A percentile compares a stretch with the other conserved stretches of the same genome.
phyloP scores from a whole-genome alignment of 2,888 invertebrate species.

The Chymomyza procnemis region DNA sequence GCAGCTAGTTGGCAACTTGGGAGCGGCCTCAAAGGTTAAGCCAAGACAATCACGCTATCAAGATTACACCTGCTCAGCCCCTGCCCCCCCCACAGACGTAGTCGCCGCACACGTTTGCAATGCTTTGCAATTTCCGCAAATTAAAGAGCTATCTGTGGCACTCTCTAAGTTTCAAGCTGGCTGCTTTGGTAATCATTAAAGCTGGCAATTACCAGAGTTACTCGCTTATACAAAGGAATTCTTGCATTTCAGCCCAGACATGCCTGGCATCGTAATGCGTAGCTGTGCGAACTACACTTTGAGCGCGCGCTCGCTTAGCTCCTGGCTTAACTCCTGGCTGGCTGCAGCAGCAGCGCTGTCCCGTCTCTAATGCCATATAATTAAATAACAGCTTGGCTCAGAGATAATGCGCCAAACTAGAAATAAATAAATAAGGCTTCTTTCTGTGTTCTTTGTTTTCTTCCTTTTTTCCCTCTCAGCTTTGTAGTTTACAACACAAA shows the following conservation, averaged over 20 bases:
- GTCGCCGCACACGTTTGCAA: no score
- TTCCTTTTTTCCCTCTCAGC: no score
- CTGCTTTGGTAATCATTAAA: constrained; percentile 63
- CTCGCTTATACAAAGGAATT: not conserved
- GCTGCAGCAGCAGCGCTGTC: not conserved
- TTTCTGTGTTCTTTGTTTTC: no score
- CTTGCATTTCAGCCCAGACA: not conserved
- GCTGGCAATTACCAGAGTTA: constrained; percentile 53
- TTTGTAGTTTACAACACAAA: not conserved
- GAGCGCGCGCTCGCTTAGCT: not conserved
- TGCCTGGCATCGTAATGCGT: not conserved
- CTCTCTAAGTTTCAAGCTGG: constrained; percentile 54
- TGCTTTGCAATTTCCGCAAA: constrained; percentile 59
- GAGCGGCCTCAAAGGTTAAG: not conserved
- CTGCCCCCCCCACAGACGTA: no score
- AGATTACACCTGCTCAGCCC: not conserved
- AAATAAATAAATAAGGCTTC: constrained; percentile 66
- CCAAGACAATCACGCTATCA: not conserved
- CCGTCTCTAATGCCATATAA: constrained; percentile 49
- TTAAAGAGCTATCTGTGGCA: constrained; percentile 65
- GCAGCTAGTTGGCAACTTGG: not conserved
- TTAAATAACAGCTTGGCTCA: constrained; percentile 49
- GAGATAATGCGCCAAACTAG: constrained; percentile 64
- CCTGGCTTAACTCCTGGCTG: not conserved
- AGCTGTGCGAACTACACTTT: no score